Base-by-base conservation (phyloP, 2,888 invertebrate species). In the Coremacera marginata region DNA sequence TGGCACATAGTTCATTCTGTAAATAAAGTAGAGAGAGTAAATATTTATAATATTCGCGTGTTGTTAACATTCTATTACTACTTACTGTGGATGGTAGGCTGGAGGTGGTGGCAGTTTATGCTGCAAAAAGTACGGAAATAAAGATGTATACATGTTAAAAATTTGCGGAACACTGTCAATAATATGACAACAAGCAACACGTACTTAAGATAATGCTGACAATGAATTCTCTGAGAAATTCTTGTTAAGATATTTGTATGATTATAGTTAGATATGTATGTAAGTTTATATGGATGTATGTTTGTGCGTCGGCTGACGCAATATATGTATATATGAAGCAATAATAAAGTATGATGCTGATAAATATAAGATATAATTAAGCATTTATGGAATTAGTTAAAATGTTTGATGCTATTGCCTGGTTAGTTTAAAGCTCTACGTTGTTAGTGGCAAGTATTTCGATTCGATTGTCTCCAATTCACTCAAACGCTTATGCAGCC, bases 401-500 rank as follows among this genome's bases (percentile, higher is more conserved):
- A 3, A 62, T 70, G 5, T 19, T 9, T 71, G 22, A 55, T 22
- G 51, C 31, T 49, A 3, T 5, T 31, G 19, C 37, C 27, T 27
- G 27, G 37, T 19, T 73, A 22, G 16, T 31, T 5, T 65, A 25
- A 16, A 31, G 2, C 37, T 51, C 25, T 75, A 79, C 27, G 79
- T 79, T 25, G 51, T 79, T 16, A 76, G 62, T 49, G 73, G 70
- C 37, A 63, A 65, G 37, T 73, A 60, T 70, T 79, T 71, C 5
- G 68, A 72, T 51, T 77, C 71, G 19, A 37, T 34, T 63, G 51
- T 68, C 63, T 79, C 60, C 60, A 79, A 77, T 65, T 74, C 76
- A 71, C 60, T 49, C 73, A 84, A 71, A 62, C 86, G 85, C 27
- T 84, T 86, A 77, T 86, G 81, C 77, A 87, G 80, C 80, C 84